Evolutionary conservation across 35 echinoderm and acorn worm species (phyloP).

Genomic region (Lytechinus pictus): DNA sequence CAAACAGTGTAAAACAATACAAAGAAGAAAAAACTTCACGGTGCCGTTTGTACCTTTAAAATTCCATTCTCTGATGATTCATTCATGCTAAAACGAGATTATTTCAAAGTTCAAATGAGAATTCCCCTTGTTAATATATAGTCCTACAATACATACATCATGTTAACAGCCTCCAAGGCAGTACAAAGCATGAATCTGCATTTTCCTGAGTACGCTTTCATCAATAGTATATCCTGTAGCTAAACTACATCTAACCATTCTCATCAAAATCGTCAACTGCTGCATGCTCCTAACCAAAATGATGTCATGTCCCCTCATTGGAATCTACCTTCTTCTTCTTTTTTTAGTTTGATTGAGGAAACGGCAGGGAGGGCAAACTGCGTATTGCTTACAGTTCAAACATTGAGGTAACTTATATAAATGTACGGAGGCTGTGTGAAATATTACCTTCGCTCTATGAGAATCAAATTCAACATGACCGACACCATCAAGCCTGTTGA

Average conservation of each 20-base stretch:
- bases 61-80: not conserved
- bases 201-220: not conserved
- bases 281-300: not conserved
- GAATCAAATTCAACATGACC: conserved; percentile 87
- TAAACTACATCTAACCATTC: not conserved
- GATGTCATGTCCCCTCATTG: not conserved
- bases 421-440: not conserved
- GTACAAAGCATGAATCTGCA: not conserved
- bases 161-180: not conserved
- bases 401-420: not conserved
- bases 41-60: not conserved
- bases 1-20: not conserved
- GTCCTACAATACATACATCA: not conserved
- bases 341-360: conserved; percentile 42
- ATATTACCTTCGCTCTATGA: conserved; percentile 85
- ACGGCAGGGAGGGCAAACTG: not conserved
- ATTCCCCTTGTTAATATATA: not conserved
- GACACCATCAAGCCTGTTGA: conserved; percentile 83
- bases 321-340: not conserved
- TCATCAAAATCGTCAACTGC: not conserved
- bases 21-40: not conserved
- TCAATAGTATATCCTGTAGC: not conserved
- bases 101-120: not conserved
- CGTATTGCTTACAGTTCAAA: conserved; percentile 9
- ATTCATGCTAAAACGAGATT: not conserved